Evolutionary conservation across 2,888 invertebrate genomes (phyloP), one percentile per base, ranked within the genome.

Genomic region (Tryphoninae sp.): DNA sequence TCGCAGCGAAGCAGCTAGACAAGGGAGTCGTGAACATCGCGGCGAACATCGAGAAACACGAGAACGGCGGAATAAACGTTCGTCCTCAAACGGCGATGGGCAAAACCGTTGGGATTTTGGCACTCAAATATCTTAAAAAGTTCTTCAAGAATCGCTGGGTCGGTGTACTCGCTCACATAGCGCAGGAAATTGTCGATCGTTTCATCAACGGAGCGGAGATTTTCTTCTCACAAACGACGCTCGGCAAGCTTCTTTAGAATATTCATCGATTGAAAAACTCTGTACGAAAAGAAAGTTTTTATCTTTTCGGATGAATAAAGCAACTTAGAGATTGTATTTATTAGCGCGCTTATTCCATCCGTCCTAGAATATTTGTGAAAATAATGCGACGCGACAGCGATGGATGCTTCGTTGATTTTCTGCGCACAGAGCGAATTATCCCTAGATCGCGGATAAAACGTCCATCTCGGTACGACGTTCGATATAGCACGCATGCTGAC

Each of bases 161-260:
- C 53, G 82, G 80, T 19, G 53, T 80, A 4, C 13, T 82, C 4
- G 77, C 74, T 42, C 78, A 83, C 23, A 8, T 80, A 11, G 74
- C 59, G 6, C 82, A 83, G 61, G 83, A 83, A 80, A 19, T 62
- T n/a, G 45, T 65, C 26, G 83, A 82, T 75, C 80, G 80, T 13
- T 75, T 78, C 53, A 45, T 73, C 71, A 33, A 22, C 0, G 82
- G 69, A 22, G 19, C 71, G 4, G 33, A 61, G 11, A 26, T 23
- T 16, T 80, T 74, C 26, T 19, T 55, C 13, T 33, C 22, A 13
- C 71, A 71, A 59, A 42, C 42, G n/a, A 49, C 61, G 9, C 13
- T 45, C 9, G 13, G 16, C 3, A 49, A 40, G 9, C 4, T 59
- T 9, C 45, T 67, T 11, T 13, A 59, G 13, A 13, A 73, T 49